A percentile compares a stretch with the other conserved stretches of the same genome.
These are phyloP conservation scores for Bradysia coprophila DNA, from an alignment of 1,140 invertebrate genomes.

Conservation along the genomic window DNA sequence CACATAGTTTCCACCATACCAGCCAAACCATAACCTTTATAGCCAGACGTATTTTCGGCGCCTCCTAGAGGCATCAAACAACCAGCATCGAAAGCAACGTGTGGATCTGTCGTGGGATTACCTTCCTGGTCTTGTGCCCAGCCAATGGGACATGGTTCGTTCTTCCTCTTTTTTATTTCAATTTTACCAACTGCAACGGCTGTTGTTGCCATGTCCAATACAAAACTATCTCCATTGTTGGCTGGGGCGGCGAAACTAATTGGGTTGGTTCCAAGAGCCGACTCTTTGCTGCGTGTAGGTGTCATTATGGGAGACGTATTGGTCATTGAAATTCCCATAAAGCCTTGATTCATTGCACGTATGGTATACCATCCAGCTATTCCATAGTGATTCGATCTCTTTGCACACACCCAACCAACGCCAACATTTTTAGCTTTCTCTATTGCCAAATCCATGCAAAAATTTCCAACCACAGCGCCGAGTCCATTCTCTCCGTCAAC, in stretches of 20 bases:
- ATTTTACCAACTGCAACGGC: slow-evolving; percentile 53
- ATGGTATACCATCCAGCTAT: slow-evolving; percentile 79
- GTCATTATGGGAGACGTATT: slow-evolving; percentile 82
- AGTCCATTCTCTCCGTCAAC: slow-evolving; percentile 70
- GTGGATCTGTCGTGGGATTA: slow-evolving; percentile 38
- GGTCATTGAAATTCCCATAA: slow-evolving; percentile 81
- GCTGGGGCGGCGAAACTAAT: slow-evolving; percentile 64
- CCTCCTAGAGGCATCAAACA: slow-evolving; percentile 77
- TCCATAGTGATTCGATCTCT: slow-evolving; percentile 36
- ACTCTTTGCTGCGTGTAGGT: slow-evolving; percentile 61
- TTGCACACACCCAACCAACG: slow-evolving; percentile 70
- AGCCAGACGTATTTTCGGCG: slow-evolving; percentile 54
- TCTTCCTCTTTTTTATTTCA: slow-evolving; percentile 60
- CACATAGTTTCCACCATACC: slow-evolving; percentile 74
- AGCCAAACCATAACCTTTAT: slow-evolving; percentile 79
- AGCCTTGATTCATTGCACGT: slow-evolving; percentile 49
- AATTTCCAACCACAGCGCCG: slow-evolving; percentile 78
- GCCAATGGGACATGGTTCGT: slow-evolving; percentile 48
- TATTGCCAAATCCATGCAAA: slow-evolving; percentile 77
- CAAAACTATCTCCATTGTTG: slow-evolving; percentile 49
- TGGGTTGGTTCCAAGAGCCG: slow-evolving; percentile 80
- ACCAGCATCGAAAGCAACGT: slow-evolving; percentile 37
- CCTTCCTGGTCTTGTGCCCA: slow-evolving; percentile 70
- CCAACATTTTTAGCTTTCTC: slow-evolving; percentile 66
- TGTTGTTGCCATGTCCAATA: slow-evolving; percentile 86